These are phyloP conservation scores for Petaurus breviceps DNA, from an alignment of 2,113 vertebrate genomes.

Conservation along the genomic window DNA sequence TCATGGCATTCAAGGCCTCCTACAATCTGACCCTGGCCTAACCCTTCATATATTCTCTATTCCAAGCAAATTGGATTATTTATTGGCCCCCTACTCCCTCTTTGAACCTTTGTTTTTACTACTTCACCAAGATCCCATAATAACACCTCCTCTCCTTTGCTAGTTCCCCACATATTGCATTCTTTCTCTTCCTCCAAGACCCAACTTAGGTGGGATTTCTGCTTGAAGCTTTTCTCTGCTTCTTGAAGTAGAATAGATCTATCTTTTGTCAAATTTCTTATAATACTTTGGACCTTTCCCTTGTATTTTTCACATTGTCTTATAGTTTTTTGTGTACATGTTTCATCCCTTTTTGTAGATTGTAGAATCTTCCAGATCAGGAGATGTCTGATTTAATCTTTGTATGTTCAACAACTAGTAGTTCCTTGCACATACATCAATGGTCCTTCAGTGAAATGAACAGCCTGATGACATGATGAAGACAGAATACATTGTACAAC, in stretches of 20 bases:
- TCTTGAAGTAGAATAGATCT: not conserved
- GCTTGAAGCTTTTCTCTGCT: not conserved
- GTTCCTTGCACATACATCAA: not conserved
- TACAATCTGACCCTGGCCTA: not conserved
- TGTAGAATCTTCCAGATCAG: not conserved
- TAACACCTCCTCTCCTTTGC: not conserved
- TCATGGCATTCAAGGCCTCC: not conserved
- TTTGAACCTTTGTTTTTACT: not conserved
- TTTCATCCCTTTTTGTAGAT: not conserved
- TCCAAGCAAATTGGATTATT: not conserved
- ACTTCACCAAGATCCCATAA: not conserved
- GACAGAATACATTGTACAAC: not conserved
- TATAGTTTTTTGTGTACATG: not conserved
- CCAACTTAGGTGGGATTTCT: not conserved
- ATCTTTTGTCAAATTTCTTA: not conserved
- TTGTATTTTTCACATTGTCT: not conserved
- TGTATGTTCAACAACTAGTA: not conserved
- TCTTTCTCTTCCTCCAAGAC: not conserved
- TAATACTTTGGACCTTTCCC: not conserved
- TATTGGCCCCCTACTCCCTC: not conserved
- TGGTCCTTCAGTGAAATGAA: not conserved
- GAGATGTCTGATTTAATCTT: not conserved
- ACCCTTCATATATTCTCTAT: not conserved
- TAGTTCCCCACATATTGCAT: not conserved
- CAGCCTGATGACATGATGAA: not conserved